Percentiles rank a stretch among this genome's conserved stretches.
These are phyloP conservation scores for Ovis aries DNA, from an alignment of 2,113 vertebrate genomes.

Conservation along the genomic window DNA sequence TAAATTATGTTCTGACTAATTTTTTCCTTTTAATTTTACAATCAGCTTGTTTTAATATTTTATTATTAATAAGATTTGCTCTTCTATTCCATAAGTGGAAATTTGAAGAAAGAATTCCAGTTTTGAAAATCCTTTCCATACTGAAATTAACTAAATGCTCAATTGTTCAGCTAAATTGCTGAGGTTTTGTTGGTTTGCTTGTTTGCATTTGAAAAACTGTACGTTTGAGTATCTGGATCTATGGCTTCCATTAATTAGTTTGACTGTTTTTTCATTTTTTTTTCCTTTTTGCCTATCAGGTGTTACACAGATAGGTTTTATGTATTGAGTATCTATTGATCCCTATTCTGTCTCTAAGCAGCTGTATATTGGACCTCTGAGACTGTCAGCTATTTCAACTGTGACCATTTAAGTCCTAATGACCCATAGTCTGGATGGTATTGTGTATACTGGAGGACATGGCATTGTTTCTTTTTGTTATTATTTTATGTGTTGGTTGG, in stretches of 20 bases:
- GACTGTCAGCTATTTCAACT: not conserved
- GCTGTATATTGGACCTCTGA: not conserved
- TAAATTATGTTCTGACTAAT: not conserved
- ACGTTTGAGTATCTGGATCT: not conserved
- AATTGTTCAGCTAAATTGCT: not conserved
- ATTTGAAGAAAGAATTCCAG: not conserved
- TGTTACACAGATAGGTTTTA: not conserved
- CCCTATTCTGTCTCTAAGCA: not conserved
- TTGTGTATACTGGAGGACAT: too few species aligned
- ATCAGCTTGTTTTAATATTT: not conserved
- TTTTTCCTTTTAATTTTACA: not conserved
- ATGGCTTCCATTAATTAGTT: not conserved
- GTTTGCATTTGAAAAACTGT: not conserved
- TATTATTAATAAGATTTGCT: not conserved
- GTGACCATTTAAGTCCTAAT: not conserved
- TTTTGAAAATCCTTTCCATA: not conserved
- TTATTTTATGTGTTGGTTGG: not conserved
- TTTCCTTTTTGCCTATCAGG: not conserved
- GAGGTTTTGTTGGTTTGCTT: not conserved
- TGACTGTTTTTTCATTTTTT: not conserved
- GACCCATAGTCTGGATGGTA: too few species aligned
- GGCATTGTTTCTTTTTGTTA: not conserved
- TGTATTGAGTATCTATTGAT: not conserved
- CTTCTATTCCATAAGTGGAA: not conserved
- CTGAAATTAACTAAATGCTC: not conserved